Base-by-base conservation (phyloP, 2,888 invertebrate genomes). In the Chloroclystis v-ata region DNA sequence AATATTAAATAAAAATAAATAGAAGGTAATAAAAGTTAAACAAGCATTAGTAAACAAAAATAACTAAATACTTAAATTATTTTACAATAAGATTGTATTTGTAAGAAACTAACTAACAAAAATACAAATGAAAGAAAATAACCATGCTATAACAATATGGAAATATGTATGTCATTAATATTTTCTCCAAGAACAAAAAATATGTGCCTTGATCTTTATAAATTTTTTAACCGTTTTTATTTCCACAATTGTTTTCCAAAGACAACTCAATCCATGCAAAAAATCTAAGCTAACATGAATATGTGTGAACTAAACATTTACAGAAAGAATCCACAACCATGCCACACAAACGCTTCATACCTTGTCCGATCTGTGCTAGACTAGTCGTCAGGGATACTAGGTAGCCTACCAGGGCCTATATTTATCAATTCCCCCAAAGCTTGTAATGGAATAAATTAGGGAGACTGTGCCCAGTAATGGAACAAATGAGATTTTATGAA, bases 201-300 rank as follows among this genome's bases (percentile, higher is more conserved):
- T n/a, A n/a, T n/a, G n/a, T n/a, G n/a, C n/a, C n/a, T n/a, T n/a
- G n/a, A n/a, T n/a, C n/a, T n/a, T n/a, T n/a, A n/a, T n/a, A n/a
- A n/a, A n/a, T n/a, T n/a, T n/a, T n/a, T n/a, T n/a, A n/a, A n/a
- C n/a, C n/a, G n/a, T n/a, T n/a, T n/a, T n/a, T 5, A 42, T 43
- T 40, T 49, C 44, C 49, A 49, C 37, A 28, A 42, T 37, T 37
- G 41, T 12, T 26, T 28, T 24, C 10, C 11, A 35, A 35, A 43
- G 20, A 14, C 35, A 43, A 46, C 29, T 39, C 20, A 46, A 47
- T 43, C 26, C 65, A 70, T 69, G 69, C 68, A 35, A 11, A 38
- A 44, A 33, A 10, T 11, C 14, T n/a, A 59, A 60, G 69, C 75
- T 78, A 80, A 78, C 64, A 75, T 78, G 78, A 69, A 76, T 75